These are phyloP conservation scores for Marmota flaviventris DNA, from an alignment of 2,113 vertebrate species.

Conservation along the genomic window DNA sequence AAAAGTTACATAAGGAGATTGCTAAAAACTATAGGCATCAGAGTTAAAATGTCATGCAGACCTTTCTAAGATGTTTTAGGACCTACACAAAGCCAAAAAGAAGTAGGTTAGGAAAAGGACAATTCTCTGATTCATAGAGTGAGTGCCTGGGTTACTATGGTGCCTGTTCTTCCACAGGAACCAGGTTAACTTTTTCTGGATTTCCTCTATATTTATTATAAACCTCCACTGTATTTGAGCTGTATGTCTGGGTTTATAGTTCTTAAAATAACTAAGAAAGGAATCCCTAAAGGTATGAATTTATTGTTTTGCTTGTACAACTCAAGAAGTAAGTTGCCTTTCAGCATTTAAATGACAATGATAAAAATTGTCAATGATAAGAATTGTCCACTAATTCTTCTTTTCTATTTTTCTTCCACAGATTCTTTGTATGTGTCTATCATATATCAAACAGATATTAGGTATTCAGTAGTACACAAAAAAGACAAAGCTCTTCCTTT, in stretches of 20 bases:
- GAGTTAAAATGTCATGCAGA: constrained; percentile 4
- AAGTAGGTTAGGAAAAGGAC: not conserved
- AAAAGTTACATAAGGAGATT: constrained; percentile 11
- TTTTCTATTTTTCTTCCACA: constrained; percentile 6
- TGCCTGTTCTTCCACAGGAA: not conserved
- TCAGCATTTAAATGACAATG: constrained; percentile 35
- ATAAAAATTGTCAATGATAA: not conserved
- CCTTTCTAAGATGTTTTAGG: constrained; percentile 42
- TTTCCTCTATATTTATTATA: not conserved
- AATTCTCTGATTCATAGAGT: not conserved
- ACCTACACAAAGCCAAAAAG: not conserved
- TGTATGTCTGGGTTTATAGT: constrained; percentile 2
- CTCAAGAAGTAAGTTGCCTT: constrained; percentile 41
- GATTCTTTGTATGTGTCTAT: not conserved
- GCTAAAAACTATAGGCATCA: not conserved
- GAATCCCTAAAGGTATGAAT: constrained; percentile 30
- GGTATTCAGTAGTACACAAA: not conserved
- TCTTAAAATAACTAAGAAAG: constrained; percentile 61
- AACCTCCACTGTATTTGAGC: not conserved
- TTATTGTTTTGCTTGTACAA: constrained; percentile 52
- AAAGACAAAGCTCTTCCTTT: not conserved
- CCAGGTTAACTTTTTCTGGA: not conserved
- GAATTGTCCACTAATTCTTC: constrained; percentile 25
- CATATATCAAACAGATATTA: not conserved
- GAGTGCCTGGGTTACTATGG: not conserved